Conservation (phyloP, 2,888 invertebrate genomes). For the Ophion slaviceki region DNA sequence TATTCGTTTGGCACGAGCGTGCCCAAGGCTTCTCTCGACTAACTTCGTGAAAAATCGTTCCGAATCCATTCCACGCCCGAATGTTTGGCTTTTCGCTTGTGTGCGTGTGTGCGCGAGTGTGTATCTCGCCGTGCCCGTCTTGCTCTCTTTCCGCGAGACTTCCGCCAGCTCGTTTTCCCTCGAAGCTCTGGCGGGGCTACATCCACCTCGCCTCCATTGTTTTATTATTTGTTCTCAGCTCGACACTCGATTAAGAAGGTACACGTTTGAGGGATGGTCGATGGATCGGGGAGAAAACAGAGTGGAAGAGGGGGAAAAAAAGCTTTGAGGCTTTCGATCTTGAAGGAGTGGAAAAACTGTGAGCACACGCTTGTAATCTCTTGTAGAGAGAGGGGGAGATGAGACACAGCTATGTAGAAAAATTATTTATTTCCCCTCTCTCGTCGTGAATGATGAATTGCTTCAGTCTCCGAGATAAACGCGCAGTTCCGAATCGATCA, state of each 20-base stretch:
- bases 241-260: slow-evolving; percentile 61
- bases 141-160: slow-evolving; percentile 26
- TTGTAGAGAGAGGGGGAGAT: slow-evolving; percentile 30
- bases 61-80: slow-evolving; percentile 54
- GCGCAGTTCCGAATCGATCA: slow-evolving; percentile 63
- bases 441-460: slow-evolving; percentile 75
- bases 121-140: slow-evolving; percentile 62
- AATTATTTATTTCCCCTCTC: slow-evolving; percentile 75
- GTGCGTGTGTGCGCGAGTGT: slow-evolving; percentile 1
- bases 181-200: not conserved
- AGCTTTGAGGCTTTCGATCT: slow-evolving; percentile 45
- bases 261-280: slow-evolving; percentile 46
- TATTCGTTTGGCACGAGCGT: slow-evolving; percentile 75
- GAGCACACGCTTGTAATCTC: slow-evolving; percentile 50
- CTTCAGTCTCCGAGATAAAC: slow-evolving; percentile 69
- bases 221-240: slow-evolving; percentile 59
- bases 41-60: slow-evolving; percentile 76
- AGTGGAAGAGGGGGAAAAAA: not conserved
- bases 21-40: slow-evolving; percentile 67
- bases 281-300: slow-evolving; percentile 28
- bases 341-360: slow-evolving; percentile 20
- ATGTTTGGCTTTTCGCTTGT: not conserved
- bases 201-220: slow-evolving; percentile 41
- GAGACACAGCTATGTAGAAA: slow-evolving; percentile 63
- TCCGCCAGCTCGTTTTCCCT: slow-evolving; percentile 6